Conservation (phyloP, 92 coral and sea anemone species). For the Epizoanthus scotinus region DNA sequence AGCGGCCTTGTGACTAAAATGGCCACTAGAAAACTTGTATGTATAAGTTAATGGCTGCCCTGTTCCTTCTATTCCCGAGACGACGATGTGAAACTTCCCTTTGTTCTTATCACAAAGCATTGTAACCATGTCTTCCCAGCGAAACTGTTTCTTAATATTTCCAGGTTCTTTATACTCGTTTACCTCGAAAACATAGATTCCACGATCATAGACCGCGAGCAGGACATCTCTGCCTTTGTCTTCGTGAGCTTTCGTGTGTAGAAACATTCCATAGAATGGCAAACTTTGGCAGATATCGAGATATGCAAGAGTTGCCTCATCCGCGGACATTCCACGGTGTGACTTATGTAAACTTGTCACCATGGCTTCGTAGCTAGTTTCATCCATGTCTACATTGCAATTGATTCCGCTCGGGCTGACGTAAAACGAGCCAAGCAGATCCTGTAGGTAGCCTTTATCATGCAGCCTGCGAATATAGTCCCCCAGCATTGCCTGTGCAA, state of each 20-base stretch:
- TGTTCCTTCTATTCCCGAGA: slow-evolving; percentile 1
- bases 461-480: slow-evolving; percentile 67
- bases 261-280: slow-evolving; percentile 62
- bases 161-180: slow-evolving; percentile 72
- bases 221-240: slow-evolving; percentile 61
- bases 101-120: slow-evolving; percentile 71
- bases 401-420: slow-evolving; percentile 87
- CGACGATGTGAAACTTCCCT: slow-evolving; percentile 53
- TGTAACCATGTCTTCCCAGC: slow-evolving; percentile 73
- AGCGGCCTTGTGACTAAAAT: slow-evolving; percentile 76
- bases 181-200: slow-evolving; percentile 65
- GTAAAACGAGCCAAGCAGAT: slow-evolving; percentile 75
- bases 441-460: slow-evolving; percentile 84
- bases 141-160: slow-evolving; percentile 58
- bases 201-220: slow-evolving; percentile 60
- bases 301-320: slow-evolving; percentile 76
- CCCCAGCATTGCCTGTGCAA: slow-evolving; percentile 89
- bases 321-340: slow-evolving; percentile 75
- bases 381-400: slow-evolving; percentile 72
- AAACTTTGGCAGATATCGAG: slow-evolving; percentile 67
- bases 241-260: slow-evolving; percentile 77
- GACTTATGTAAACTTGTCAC: slow-evolving; percentile 79
- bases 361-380: slow-evolving; percentile 70
- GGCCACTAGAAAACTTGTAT: slow-evolving; percentile 70
- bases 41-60: slow-evolving; percentile 22